Evolutionary conservation across 2,113 vertebrate genomes (phyloP).

Genomic region (Phocoena phocoena): DNA sequence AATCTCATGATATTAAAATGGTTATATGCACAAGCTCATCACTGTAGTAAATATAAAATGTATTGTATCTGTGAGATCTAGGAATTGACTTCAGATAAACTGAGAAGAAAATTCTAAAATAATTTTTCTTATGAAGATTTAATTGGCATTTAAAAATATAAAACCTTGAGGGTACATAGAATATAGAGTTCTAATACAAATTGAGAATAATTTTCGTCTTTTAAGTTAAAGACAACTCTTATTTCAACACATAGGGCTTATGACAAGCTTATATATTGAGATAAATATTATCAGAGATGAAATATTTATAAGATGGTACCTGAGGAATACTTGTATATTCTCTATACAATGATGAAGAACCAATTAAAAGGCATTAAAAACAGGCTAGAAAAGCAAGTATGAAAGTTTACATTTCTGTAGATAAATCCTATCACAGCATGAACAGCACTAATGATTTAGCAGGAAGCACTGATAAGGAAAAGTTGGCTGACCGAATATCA

Average conservation of each 20-base stretch:
- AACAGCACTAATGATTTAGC: background rate
- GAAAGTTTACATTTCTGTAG: conserved; percentile 7
- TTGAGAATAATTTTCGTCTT: background rate
- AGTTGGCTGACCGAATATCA: background rate
- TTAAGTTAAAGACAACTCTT: background rate
- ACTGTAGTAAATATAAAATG: background rate
- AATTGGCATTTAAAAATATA: background rate
- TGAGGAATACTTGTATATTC: background rate
- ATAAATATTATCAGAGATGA: background rate
- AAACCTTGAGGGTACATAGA: background rate
- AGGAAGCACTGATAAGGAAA: conserved; percentile 11
- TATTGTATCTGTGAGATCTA: background rate
- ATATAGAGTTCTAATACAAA: conserved; percentile 16
- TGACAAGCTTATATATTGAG: background rate
- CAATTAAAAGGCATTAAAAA: background rate
- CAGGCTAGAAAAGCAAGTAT: background rate
- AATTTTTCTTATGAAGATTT: conserved; percentile 25
- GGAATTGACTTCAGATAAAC: background rate
- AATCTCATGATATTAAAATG: conserved; percentile 8
- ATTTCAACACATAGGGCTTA: background rate
- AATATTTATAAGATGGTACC: background rate
- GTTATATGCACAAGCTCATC: background rate
- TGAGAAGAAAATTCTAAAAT: background rate
- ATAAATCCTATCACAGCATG: background rate
- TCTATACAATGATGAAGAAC: background rate